phyloP scores from a whole-genome alignment of 2,888 invertebrate species.

The Fissipunctia ypsillon region DNA sequence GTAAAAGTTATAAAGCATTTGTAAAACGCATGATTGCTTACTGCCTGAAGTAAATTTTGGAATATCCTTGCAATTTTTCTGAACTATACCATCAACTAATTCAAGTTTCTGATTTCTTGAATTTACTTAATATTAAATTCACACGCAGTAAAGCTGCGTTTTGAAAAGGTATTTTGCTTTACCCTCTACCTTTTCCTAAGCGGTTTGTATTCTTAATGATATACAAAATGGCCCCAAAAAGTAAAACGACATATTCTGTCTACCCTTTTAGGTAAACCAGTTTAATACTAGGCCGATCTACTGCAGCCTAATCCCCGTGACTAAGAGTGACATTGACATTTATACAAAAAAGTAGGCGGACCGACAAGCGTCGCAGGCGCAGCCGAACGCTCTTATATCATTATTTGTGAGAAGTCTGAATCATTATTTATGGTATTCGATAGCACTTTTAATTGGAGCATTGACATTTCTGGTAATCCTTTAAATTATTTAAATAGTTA shows the following conservation, averaged over 20 bases:
- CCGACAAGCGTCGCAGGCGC: constrained; percentile 35
- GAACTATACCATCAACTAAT: too few relatives aligned
- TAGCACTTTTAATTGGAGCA: constrained; percentile 37
- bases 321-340: constrained; percentile 69
- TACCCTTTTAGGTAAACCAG: neutral
- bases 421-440: constrained; percentile 47
- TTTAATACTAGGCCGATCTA: constrained; percentile 16
- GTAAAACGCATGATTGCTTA: too few relatives aligned
- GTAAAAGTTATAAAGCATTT: too few relatives aligned
- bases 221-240: neutral
- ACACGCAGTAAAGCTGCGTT: neutral
- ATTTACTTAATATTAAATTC: too few relatives aligned
- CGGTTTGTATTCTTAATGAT: neutral
- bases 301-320: constrained; percentile 42
- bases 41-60: too few relatives aligned
- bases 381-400: constrained; percentile 64
- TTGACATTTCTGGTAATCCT: neutral
- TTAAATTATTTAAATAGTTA: neutral
- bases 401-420: constrained; percentile 61
- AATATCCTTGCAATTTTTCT: too few relatives aligned
- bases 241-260: neutral
- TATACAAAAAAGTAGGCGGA: constrained; percentile 57
- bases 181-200: too few relatives aligned
- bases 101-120: too few relatives aligned
- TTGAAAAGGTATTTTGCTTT: too few relatives aligned